Evolutionary conservation across 2,888 invertebrate genomes (phyloP).

Genomic region (Drosophila flavopinicola): DNA sequence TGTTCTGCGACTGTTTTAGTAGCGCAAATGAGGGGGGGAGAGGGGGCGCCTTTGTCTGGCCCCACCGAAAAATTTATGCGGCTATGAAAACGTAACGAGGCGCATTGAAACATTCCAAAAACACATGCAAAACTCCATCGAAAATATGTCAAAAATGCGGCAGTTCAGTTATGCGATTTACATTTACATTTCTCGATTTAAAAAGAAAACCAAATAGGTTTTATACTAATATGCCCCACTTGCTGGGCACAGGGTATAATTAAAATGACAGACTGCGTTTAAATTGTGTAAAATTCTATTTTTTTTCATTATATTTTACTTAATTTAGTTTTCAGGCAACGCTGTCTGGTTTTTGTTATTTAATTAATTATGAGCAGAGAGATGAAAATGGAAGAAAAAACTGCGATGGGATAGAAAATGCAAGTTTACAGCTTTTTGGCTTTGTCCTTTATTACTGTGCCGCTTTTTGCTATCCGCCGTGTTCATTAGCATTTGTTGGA

Average conservation of each 20-base stretch:
- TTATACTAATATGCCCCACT: no score
- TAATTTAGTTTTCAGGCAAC: slow-evolving; percentile 13
- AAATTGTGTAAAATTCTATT: no score
- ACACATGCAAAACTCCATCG: slow-evolving; percentile 23
- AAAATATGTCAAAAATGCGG: neutral
- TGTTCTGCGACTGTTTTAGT: slow-evolving; percentile 44
- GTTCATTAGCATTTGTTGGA: slow-evolving; percentile 59
- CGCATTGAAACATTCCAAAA: slow-evolving; percentile 45
- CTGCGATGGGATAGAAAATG: slow-evolving; percentile 11
- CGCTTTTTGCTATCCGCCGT: slow-evolving; percentile 14
- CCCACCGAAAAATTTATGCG: slow-evolving; percentile 48
- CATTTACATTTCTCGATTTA: no score
- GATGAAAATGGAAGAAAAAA: neutral
- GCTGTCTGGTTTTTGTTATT: slow-evolving; percentile 56
- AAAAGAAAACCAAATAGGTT: no score
- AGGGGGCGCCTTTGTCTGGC: slow-evolving; percentile 50
- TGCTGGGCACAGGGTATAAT: neutral
- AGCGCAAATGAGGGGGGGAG: slow-evolving; percentile 53
- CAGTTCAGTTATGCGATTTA: no score
- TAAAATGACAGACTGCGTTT: no score
- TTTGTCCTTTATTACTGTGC: slow-evolving; percentile 21
- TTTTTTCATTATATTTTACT: no score
- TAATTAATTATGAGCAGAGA: slow-evolving; percentile 52
- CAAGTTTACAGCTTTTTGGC: slow-evolving; percentile 19
- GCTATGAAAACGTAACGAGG: slow-evolving; percentile 58